Evolutionary conservation across 2,113 vertebrate genomes (phyloP).

Genomic region (Hirundichthys speculiger): DNA sequence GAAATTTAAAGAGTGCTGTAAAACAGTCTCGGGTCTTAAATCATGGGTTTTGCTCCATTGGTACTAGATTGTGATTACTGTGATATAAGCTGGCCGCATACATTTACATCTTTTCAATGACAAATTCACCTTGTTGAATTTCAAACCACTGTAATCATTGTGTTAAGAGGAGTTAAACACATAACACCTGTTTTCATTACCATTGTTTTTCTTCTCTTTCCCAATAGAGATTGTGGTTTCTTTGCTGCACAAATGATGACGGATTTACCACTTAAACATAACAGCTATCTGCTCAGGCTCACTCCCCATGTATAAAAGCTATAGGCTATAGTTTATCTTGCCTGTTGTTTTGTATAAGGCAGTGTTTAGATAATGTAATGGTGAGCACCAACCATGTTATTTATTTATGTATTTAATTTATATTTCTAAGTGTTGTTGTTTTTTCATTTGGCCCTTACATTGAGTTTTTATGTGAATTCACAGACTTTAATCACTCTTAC

Average conservation of each 20-base stretch:
- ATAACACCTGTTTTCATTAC: neutral
- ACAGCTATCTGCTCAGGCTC: no score
- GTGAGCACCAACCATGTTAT: no score
- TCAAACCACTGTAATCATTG: conserved; percentile 32
- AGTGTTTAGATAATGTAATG: no score
- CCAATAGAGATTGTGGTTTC: no score
- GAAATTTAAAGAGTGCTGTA: conserved; percentile 69
- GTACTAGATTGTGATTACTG: conserved; percentile 64
- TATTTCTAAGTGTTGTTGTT: no score
- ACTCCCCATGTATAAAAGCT: no score
- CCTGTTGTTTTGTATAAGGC: no score
- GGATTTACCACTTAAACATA: neutral
- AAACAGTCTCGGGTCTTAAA: conserved; percentile 67
- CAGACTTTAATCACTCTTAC: no score
- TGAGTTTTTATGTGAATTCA: no score
- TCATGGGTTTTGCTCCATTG: conserved; percentile 55
- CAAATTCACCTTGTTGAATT: conserved; percentile 63
- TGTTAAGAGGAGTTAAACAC: conserved; percentile 16
- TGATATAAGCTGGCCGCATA: conserved; percentile 69
- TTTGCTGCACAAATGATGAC: neutral
- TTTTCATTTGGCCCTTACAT: no score
- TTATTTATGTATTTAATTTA: no score
- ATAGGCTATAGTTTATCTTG: no score
- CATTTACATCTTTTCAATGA: conserved; percentile 71
- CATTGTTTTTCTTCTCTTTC: neutral